Conservation (phyloP, 2,888 invertebrate species). For the Drosophila seclusa region DNA sequence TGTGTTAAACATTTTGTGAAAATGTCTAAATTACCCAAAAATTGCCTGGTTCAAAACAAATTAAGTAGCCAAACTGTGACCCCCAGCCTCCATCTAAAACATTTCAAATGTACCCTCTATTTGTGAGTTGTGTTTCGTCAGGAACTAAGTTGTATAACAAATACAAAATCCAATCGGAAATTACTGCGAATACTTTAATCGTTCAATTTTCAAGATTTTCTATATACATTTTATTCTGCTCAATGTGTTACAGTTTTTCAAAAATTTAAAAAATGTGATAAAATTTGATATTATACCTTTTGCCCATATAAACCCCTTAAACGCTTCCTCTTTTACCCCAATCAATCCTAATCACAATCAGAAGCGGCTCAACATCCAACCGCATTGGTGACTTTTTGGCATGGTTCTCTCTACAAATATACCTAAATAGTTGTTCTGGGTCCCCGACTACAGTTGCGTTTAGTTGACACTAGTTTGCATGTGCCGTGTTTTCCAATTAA, state of each 20-base stretch:
- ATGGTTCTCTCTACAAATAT: constrained; percentile 48
- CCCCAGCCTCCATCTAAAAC: constrained; percentile 13
- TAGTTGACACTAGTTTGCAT: constrained; percentile 46
- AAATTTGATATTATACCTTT: constrained; percentile 33
- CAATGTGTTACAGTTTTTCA: constrained; percentile 39
- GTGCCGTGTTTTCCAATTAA: constrained; percentile 56
- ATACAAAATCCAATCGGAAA: constrained; percentile 36
- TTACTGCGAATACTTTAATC: constrained; percentile 43
- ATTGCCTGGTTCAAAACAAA: constrained; percentile 46
- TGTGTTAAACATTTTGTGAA: constrained; percentile 58
- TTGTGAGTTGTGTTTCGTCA: constrained; percentile 55
- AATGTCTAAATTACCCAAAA: constrained; percentile 52
- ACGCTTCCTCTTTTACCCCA: background rate
- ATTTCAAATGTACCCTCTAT: constrained; percentile 38
- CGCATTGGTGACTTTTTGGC: constrained; percentile 69
- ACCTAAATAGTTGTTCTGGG: constrained; percentile 24
- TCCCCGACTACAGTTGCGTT: constrained; percentile 9
- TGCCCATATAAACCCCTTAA: background rate
- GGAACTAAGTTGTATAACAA: constrained; percentile 35
- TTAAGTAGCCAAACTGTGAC: constrained; percentile 65
- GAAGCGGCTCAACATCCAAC: background rate
- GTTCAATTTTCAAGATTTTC: constrained; percentile 7
- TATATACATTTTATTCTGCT: background rate
- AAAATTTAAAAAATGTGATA: constrained; percentile 44
- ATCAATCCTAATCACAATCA: background rate